Conservation (phyloP, 2,113 vertebrate genomes). For the Phaethornis superciliosus region DNA sequence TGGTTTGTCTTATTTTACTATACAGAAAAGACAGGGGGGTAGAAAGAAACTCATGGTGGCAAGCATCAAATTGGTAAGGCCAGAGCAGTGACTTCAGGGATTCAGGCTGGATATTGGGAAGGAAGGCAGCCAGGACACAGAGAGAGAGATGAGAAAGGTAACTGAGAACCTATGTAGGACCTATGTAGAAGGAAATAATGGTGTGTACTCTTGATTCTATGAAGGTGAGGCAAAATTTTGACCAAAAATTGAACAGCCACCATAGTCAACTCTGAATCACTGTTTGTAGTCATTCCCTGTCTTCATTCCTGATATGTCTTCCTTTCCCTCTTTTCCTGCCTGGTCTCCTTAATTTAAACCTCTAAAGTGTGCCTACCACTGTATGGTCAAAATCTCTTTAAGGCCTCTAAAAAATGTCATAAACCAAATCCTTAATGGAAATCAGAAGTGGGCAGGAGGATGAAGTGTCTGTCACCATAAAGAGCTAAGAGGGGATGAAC, state of each 20-base stretch:
- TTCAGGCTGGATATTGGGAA: not conserved
- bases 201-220: not conserved
- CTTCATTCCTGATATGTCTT: not conserved
- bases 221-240: not conserved
- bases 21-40: not conserved
- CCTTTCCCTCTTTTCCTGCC: not conserved
- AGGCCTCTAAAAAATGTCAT: not conserved
- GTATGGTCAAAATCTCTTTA: not conserved
- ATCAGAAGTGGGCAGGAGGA: not conserved
- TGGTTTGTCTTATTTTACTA: not conserved
- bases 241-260: not conserved
- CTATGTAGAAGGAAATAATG: not conserved
- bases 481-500: slow-evolving; percentile 27
- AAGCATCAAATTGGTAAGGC: not conserved
- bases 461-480: not conserved
- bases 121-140: not conserved
- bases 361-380: not conserved
- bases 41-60: not conserved
- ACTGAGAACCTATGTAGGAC: not conserved
- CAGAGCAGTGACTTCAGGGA: not conserved
- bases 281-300: not conserved
- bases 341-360: not conserved
- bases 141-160: not conserved
- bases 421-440: slow-evolving; percentile 24
- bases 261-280: not conserved